Conservation (phyloP, 2,113 vertebrate species). For the Ageneiosus marmoratus region DNA sequence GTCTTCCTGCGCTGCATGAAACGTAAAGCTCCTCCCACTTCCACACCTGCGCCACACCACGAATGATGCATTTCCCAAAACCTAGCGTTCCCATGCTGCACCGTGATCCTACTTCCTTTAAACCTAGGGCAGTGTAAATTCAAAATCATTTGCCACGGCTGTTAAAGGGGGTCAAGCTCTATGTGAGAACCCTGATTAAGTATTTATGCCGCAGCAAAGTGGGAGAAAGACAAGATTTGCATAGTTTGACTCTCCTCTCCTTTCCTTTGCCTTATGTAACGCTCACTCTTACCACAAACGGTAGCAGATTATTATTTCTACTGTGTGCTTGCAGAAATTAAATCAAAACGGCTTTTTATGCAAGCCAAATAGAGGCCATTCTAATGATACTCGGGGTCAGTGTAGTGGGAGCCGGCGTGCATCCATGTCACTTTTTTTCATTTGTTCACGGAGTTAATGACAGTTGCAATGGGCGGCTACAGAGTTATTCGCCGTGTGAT, state of each 20-base stretch:
- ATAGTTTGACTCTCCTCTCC: slow-evolving; percentile 51
- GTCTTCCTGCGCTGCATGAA: background rate
- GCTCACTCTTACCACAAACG: slow-evolving; percentile 48
- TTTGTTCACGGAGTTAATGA: slow-evolving; percentile 84
- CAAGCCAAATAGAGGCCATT: slow-evolving; percentile 84
- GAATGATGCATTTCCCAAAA: slow-evolving; percentile 62
- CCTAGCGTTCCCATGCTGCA: slow-evolving; percentile 30
- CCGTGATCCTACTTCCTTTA: slow-evolving; percentile 62
- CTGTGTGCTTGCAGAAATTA: slow-evolving; percentile 73
- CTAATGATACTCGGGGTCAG: slow-evolving; percentile 85
- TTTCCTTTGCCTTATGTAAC: slow-evolving; percentile 51
- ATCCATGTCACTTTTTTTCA: slow-evolving; percentile 88
- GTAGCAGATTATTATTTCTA: slow-evolving; percentile 60
- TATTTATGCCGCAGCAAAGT: slow-evolving; percentile 56
- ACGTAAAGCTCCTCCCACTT: slow-evolving; percentile 51
- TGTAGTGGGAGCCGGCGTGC: slow-evolving; percentile 80
- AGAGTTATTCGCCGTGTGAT: slow-evolving; percentile 80
- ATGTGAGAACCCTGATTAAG: slow-evolving; percentile 69
- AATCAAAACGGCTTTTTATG: slow-evolving; percentile 82
- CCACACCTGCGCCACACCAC: slow-evolving; percentile 61
- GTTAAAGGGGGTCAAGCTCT: slow-evolving; percentile 8
- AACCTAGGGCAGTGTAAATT: slow-evolving; percentile 50
- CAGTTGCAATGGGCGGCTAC: slow-evolving; percentile 80
- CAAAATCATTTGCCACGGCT: background rate
- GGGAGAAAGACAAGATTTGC: slow-evolving; percentile 60